Evolutionary conservation across 1,140 invertebrate genomes (phyloP).

Genomic region (Ceratina australensis): DNA sequence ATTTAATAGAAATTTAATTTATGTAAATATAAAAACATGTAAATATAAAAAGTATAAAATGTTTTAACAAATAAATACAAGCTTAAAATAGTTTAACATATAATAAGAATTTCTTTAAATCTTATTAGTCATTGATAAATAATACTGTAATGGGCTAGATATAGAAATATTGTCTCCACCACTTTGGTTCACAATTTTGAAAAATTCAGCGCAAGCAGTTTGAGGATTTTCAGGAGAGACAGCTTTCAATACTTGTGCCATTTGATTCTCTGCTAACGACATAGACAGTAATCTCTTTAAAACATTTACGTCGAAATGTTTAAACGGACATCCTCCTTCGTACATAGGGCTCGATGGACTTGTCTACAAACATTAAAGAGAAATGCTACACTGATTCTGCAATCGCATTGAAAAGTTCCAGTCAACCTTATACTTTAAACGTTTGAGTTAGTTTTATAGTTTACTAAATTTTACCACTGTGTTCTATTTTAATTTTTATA

Average conservation of each 20-base stretch:
- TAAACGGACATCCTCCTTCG: constrained; percentile 83
- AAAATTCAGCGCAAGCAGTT: constrained; percentile 65
- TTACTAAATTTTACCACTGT: too few species aligned
- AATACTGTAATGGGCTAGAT: constrained; percentile 73
- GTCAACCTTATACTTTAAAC: too few species aligned
- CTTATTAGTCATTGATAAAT: constrained; percentile 56
- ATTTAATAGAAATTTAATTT: background rate
- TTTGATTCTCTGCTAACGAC: constrained; percentile 66
- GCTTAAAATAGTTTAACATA: constrained; percentile 13
- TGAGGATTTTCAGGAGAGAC: constrained; percentile 54
- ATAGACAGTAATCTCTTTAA: constrained; percentile 76
- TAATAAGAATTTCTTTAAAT: background rate
- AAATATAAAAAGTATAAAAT: too few species aligned
- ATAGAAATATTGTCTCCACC: constrained; percentile 56
- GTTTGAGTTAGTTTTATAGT: too few species aligned
- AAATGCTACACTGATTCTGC: too few species aligned
- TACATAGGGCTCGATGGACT: constrained; percentile 74
- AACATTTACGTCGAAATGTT: constrained; percentile 79
- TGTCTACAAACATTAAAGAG: constrained; percentile 55
- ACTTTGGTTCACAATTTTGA: constrained; percentile 58
- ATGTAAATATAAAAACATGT: too few species aligned
- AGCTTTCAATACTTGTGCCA: constrained; percentile 56
- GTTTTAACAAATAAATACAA: background rate
- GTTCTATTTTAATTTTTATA: too few species aligned
- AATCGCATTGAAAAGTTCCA: too few species aligned